Base-by-base conservation (phyloP, 2,888 invertebrate genomes). In the Lacanobia oleracea region DNA sequence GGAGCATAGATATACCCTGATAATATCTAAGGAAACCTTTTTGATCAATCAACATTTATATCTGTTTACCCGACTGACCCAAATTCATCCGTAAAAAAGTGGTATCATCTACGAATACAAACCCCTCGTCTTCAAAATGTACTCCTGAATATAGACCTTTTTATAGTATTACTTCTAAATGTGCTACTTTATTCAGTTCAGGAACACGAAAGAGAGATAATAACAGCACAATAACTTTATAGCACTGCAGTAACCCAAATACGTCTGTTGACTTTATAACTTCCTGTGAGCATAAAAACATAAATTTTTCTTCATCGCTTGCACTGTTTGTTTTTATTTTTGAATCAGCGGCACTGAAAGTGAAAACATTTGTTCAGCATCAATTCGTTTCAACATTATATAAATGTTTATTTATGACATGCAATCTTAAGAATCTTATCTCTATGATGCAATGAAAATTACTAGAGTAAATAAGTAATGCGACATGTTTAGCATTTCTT, bases 31-130 rank as follows among this genome's bases (percentile, higher is more conserved):
- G 21, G 14, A 59, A 69, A 59, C 51, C 69, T 77, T 68, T 76
- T 53, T 53, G 77, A 73, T 77, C 27, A 68, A 73, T 77, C 69
- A 53, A 40, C 51, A 67, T 73, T 68, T 73, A 37, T 77, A 68
- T 67, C 14, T 73, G 27, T 68, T 68, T 59, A 37, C 51, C 18
- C 45, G 7, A 59, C 27, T 68, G 57, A 77, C 69, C 57, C 57
- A 51, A 68, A 77, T 67, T 27, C 43, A 57, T 43, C 23, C 45
- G 27, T 8, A 67, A 57, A 51, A 57, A 57, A 51, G 18, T 67
- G n/a, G 18, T 67, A 59, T 37, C 45, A 21, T 76, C 50, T 64
- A 16, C 10, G 14, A 57, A 37, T 64, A n/a, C 7, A 10, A 57
- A 37, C 23, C 21, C 27, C 53, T 48, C 59, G 14, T 77, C 27